These are phyloP conservation scores for Tubulanus polymorphus DNA, from an alignment of 2,888 invertebrate species.

Conservation along the genomic window DNA sequence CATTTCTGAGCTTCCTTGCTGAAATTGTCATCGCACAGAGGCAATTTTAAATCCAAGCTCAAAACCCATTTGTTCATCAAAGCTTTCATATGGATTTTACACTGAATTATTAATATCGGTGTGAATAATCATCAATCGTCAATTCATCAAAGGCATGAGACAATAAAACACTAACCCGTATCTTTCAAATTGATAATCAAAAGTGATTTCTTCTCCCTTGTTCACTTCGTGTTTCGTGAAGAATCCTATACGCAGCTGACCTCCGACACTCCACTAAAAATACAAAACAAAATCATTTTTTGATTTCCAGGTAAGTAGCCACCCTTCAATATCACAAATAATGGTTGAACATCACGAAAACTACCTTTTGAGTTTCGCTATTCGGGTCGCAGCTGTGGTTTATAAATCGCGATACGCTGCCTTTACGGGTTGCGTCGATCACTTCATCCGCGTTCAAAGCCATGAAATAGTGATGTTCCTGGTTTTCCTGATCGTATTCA, in stretches of 20 bases:
- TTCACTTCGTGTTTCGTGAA: slow-evolving; percentile 81
- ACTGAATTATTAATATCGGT: too few relatives aligned
- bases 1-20: slow-evolving; percentile 95
- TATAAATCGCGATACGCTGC: slow-evolving; percentile 94
- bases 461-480: slow-evolving; percentile 96
- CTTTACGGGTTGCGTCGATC: slow-evolving; percentile 94
- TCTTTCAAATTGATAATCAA: slow-evolving; percentile 96
- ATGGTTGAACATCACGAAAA: slow-evolving; percentile 1
- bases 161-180: slow-evolving; percentile 70
- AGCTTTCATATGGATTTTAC: not conserved
- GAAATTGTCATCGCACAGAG: too few relatives aligned
- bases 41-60: not conserved
- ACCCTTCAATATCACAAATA: not conserved
- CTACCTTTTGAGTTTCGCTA: slow-evolving; percentile 90
- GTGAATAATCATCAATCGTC: not conserved
- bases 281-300: not conserved
- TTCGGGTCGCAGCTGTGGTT: slow-evolving; percentile 99
- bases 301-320: not conserved
- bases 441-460: slow-evolving; percentile 86
- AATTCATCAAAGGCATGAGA: not conserved
- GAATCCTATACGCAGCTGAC: slow-evolving; percentile 89
- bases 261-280: slow-evolving; percentile 58
- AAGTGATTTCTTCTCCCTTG: slow-evolving; percentile 92
- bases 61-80: too few relatives aligned
- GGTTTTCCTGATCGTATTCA: slow-evolving; percentile 83